Base-by-base conservation (phyloP, 1,140 invertebrate species). In the Drosophila athabasca region DNA sequence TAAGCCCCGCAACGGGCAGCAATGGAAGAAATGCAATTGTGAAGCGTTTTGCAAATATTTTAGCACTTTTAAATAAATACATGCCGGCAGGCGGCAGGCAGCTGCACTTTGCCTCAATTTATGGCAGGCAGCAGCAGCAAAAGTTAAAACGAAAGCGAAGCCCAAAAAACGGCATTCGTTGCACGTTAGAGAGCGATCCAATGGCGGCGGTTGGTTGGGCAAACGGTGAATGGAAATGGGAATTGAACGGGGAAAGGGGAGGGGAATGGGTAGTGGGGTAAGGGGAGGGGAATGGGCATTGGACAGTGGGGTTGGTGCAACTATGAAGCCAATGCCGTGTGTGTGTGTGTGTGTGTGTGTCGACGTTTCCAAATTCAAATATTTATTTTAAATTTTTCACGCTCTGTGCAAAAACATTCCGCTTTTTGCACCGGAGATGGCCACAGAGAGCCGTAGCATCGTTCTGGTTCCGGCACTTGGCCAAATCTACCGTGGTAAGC, bases 1-100 rank as follows among this genome's bases (percentile, higher is more conserved):
- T 35, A 22, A 24, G 13, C 35, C 22, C 7, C n/a, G 53, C 15
- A 5, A 5, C 9, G 13, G 26, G 15, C 41, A 24, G 49, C n/a
- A n/a, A 43, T 46, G 70, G 39, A 22, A 58, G 29, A 74, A 77
- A 81, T 81, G 57, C 65, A 81, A 68, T 82, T 67, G 57, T 76
- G 71, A 88, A 88, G 79, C 67, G 64, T 83, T 79, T 87, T 67
- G 83, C 76, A 87, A 88, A 87, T 83, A 87, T 88, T 83, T 88
- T 69, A 66, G 61, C 76, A 72, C 79, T 73, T 69, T 83, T 79
- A 64, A 70, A 83, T 87, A 87, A 87, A 87, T 87, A 87, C 72
- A 69, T 67, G 55, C 55, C 64, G 57, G 41, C 35, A 22, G 26
- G 61, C 48, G 57, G 41, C 35, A 19, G 26, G 61, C 48, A 61